Conservation (phyloP, 2,888 invertebrate species). For the Mechanitis mazaeus region DNA sequence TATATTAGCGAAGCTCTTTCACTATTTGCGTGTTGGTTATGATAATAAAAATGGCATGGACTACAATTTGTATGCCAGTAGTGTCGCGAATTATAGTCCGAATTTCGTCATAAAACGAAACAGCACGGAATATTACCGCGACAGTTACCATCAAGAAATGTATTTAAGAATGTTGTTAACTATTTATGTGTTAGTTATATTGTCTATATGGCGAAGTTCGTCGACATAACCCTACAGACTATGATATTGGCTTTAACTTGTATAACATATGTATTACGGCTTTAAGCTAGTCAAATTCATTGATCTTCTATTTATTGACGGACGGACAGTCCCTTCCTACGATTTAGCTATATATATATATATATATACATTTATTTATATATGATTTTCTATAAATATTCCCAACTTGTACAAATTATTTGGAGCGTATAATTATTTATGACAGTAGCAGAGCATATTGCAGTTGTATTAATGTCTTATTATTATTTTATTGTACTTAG, state of each 20-base stretch:
- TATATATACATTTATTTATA: conserved; percentile 51
- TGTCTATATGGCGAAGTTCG: conserved; percentile 59
- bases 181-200: conserved; percentile 70
- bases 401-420: conserved; percentile 44
- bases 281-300: conserved; percentile 72
- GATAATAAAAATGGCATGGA: neutral
- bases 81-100: neutral
- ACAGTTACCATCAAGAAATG: conserved; percentile 49
- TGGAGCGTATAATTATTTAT: conserved; percentile 16
- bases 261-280: conserved; percentile 70
- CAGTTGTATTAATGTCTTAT: conserved; percentile 55
- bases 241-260: conserved; percentile 75
- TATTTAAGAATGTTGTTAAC: conserved; percentile 69
- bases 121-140: conserved; percentile 16
- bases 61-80: neutral
- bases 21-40: conserved; percentile 7
- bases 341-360: conserved; percentile 61
- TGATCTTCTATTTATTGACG: conserved; percentile 62
- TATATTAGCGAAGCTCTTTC: conserved; percentile 48
- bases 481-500: conserved; percentile 45
- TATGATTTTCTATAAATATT: conserved; percentile 73
- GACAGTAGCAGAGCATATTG: conserved; percentile 44
- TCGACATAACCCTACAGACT: conserved; percentile 76
- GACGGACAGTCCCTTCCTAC: conserved; percentile 51
- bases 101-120: conserved; percentile 7